Evolutionary conservation across 2,888 invertebrate species (phyloP).

Genomic region (Nycteola revayana): DNA sequence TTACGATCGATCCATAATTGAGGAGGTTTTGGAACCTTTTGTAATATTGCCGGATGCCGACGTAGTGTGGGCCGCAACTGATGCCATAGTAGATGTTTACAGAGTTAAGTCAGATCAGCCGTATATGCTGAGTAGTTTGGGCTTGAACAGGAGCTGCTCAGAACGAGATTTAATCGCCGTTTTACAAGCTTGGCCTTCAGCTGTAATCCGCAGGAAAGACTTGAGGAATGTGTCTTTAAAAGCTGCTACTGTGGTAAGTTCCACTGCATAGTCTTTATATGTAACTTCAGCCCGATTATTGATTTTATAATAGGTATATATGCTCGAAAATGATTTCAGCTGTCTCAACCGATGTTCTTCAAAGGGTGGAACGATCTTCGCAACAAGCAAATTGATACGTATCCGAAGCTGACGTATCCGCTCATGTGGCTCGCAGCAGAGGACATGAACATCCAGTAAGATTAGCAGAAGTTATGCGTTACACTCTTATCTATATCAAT

Average conservation of each 20-base stretch:
- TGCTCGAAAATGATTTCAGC: too few relatives aligned
- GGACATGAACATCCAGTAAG: slow-evolving; percentile 46
- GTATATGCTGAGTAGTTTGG: slow-evolving; percentile 33
- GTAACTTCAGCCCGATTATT: too few relatives aligned
- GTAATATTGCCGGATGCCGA: slow-evolving; percentile 60
- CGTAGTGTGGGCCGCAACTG: slow-evolving; percentile 47
- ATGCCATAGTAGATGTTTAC: slow-evolving; percentile 53
- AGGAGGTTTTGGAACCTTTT: slow-evolving; percentile 30
- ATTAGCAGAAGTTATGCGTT: too few relatives aligned
- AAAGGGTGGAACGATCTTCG: slow-evolving; percentile 59
- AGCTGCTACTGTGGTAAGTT: slow-evolving; percentile 52
- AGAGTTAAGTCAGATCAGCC: slow-evolving; percentile 41
- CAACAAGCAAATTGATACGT: slow-evolving; percentile 60
- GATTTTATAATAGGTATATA: too few relatives aligned
- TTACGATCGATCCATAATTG: slow-evolving; percentile 32
- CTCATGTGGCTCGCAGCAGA: slow-evolving; percentile 56
- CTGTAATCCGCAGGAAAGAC: slow-evolving; percentile 51
- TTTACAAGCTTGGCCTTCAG: slow-evolving; percentile 42
- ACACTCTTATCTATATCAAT: too few relatives aligned
- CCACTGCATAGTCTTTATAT: background rate
- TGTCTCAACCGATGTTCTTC: slow-evolving; percentile 56
- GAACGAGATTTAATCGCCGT: slow-evolving; percentile 27
- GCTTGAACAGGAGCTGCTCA: slow-evolving; percentile 22
- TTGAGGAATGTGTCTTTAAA: slow-evolving; percentile 48
- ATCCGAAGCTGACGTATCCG: slow-evolving; percentile 64